phyloP scores from a whole-genome alignment of 2,113 vertebrate genomes.

The Xyrauchen texanus region DNA sequence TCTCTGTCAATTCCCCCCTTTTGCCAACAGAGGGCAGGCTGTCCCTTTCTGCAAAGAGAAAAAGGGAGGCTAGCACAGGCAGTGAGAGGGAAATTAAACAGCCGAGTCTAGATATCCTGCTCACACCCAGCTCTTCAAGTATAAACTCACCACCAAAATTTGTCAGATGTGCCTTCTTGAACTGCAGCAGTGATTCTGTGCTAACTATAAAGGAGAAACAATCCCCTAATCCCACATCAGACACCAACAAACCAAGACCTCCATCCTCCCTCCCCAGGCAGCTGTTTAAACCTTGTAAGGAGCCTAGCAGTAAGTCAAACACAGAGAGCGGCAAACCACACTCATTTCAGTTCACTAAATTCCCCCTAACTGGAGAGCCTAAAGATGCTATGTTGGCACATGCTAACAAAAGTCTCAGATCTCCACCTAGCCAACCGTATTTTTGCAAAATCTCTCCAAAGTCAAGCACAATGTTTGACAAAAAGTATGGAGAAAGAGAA shows the following conservation, averaged over 20 bases:
- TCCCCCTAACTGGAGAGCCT: background rate
- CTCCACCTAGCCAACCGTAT: slow-evolving; percentile 3
- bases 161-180: slow-evolving; percentile 31
- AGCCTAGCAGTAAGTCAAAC: background rate
- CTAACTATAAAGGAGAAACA: slow-evolving; percentile 26
- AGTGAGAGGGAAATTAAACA: slow-evolving; percentile 14
- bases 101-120: background rate
- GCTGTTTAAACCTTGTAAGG: slow-evolving; percentile 26
- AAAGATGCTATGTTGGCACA: background rate
- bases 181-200: background rate
- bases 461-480: background rate
- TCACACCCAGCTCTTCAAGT: background rate
- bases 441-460: slow-evolving; percentile 12
- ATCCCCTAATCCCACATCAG: background rate
- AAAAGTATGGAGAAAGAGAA: background rate
- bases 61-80: slow-evolving; percentile 18
- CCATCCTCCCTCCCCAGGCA: slow-evolving; percentile 10
- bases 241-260: background rate
- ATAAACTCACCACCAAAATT: slow-evolving; percentile 29
- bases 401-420: slow-evolving; percentile 14
- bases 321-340: background rate
- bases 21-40: slow-evolving; percentile 27
- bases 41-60: slow-evolving; percentile 43
- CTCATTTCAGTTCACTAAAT: background rate
- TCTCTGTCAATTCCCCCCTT: slow-evolving; percentile 1